Conservation (phyloP, 1,140 invertebrate genomes). For the Penaeus indicus region DNA sequence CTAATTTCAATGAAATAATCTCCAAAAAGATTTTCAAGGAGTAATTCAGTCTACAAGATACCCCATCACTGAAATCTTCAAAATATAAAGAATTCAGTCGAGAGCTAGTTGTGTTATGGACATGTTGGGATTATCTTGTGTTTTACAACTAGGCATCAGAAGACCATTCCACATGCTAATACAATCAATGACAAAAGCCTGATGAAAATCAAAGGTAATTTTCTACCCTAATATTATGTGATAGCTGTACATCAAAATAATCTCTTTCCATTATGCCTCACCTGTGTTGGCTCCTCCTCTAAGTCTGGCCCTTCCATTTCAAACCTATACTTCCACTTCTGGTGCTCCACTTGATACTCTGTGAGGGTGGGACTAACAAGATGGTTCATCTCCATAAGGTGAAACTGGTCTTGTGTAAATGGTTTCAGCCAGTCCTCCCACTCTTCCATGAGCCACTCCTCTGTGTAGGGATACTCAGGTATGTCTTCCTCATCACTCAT, state of each 20-base stretch:
- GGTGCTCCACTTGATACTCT: constrained; percentile 34
- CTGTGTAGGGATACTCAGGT: constrained; percentile 54
- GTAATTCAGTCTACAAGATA: too few relatives aligned
- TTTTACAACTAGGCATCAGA: too few relatives aligned
- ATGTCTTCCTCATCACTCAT: constrained; percentile 62
- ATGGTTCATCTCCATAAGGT: constrained; percentile 13
- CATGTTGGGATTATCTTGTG: too few relatives aligned
- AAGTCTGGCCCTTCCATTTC: constrained; percentile 21
- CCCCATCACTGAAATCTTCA: too few relatives aligned
- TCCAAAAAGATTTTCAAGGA: too few relatives aligned
- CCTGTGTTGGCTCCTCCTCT: constrained; percentile 49
- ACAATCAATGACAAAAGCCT: too few relatives aligned
- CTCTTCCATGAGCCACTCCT: constrained; percentile 60
- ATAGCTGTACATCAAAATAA: not conserved
- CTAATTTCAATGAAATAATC: too few relatives aligned
- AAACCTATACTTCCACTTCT: constrained; percentile 28
- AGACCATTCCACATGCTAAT: too few relatives aligned
- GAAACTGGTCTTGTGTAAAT: constrained; percentile 28
- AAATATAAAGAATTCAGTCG: too few relatives aligned
- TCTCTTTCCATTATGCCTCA: not conserved
- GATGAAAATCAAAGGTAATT: too few relatives aligned
- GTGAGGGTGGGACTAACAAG: constrained; percentile 42
- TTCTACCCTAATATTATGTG: not conserved
- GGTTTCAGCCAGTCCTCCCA: constrained; percentile 63
- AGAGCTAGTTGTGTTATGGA: too few relatives aligned